phyloP scores from a whole-genome alignment of 2,113 vertebrate genomes.

The Oryzias celebensis region DNA sequence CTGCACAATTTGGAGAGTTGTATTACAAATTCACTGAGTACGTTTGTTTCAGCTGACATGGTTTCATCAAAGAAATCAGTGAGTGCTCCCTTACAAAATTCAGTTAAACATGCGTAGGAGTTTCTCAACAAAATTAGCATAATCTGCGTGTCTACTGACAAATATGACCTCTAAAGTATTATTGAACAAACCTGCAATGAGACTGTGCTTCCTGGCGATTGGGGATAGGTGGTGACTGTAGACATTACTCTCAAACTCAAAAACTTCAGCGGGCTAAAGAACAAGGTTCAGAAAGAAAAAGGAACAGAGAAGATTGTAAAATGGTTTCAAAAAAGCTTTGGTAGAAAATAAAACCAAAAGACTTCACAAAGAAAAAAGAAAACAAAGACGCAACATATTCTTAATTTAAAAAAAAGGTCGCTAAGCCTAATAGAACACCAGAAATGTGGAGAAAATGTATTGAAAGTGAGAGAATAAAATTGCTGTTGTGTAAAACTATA shows the following conservation, averaged over 20 bases:
- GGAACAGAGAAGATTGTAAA: neutral
- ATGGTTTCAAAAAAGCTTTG: too few relatives aligned
- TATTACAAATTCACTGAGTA: neutral
- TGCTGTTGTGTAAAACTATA: too few relatives aligned
- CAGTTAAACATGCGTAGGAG: neutral
- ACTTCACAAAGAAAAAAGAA: too few relatives aligned
- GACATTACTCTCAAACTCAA: slow-evolving; percentile 90
- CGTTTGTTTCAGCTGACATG: neutral
- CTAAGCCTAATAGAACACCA: too few relatives aligned
- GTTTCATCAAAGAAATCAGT: too few relatives aligned
- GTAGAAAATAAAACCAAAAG: too few relatives aligned
- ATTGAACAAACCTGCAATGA: slow-evolving; percentile 87
- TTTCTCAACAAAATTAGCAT: neutral
- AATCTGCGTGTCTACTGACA: neutral
- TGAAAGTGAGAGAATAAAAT: too few relatives aligned
- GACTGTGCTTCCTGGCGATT: slow-evolving; percentile 89
- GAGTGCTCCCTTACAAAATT: too few relatives aligned
- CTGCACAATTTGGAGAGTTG: too few relatives aligned
- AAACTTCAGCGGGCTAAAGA: slow-evolving; percentile 86
- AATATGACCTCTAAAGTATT: neutral
- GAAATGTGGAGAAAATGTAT: too few relatives aligned
- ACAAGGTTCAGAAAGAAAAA: slow-evolving; percentile 6
- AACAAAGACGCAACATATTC: too few relatives aligned
- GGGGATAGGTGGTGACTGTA: slow-evolving; percentile 97
- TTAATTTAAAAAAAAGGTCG: too few relatives aligned